Base-by-base conservation (phyloP, 2,888 invertebrate species). In the Sarcophaga rosellei region DNA sequence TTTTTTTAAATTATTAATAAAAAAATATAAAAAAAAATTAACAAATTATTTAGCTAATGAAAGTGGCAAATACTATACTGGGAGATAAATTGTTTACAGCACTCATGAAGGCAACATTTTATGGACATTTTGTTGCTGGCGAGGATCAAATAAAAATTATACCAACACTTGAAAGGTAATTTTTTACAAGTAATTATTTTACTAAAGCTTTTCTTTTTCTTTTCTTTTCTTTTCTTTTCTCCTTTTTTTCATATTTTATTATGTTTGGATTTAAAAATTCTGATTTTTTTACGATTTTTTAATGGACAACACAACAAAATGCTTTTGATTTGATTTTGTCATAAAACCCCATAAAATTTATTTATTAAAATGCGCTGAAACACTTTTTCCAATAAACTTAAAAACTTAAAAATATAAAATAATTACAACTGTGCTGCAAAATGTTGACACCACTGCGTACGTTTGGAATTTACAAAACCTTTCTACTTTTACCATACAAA, bases 81-180 rank as follows among this genome's bases (percentile, higher is more conserved):
- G 99, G 99, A 57, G 96, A 97, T 91, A 95, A 94, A 88, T 91
- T 99, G 87, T 99, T 99, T 94, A 95, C 96, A 87, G 90, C 94
- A 87, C 89, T 98, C 86, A 99, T 99, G 98, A 98, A 98, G 93
- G 95, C 95, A 68, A 98, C 99, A 35, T 99, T 99, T 94, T 99
- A 99, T 94, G 99, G 99, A 11, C 99, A 99, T 94, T 99, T 99
- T 94, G 99, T 99, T 76, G 99, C 99, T 75, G 99, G 99, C 82
- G 98, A 98, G 93, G 97, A 98, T 93, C 96, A 97, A 93, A 94
- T 96, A 90, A 96, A 96, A 92, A 98, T 99, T 91, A 95, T 95
- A 89, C 98, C 98, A 59, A 96, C 96, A 78, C 95, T 98, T 89
- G 96, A 97, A 92, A 95, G 96, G 95, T 95, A 93, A 93, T 90